Evolutionary conservation across 2,888 invertebrate species (phyloP), one percentile per base, ranked within the genome.

Genomic region (Dorcus hopei): DNA sequence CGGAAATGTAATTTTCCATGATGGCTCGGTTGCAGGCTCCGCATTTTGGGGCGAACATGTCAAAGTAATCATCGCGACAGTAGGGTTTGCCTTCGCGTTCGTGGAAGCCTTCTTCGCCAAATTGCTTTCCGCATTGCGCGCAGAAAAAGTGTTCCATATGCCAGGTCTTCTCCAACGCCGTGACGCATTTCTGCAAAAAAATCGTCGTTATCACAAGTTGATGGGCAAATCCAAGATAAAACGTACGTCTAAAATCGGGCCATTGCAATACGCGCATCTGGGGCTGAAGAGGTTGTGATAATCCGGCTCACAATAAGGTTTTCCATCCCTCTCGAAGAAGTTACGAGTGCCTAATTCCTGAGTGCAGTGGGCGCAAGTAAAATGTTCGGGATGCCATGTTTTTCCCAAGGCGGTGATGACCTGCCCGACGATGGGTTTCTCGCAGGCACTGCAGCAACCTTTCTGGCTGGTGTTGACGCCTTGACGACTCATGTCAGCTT

Each of bases 321-420:
- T 88, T 55, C 95, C 95, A 70, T 97, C 97, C 65, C 97, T 85
- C 80, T 99, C 98, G 80, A 97, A 99, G 87, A 98, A 99, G 82
- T 97, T 98, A 77, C 95, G 87, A 55, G 97, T 97, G 61, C 97
- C 98, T 74, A 99, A 81, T 79, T 97, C 96, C 76, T 95, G 93
- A 74, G 90, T 92, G 85, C 99, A 99, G 76, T 97, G 96, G 67
- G 92, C 92, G 83, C 99, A 99, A 61, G 91, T 93, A 81, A 99
- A 99, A 80, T 98, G 98, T 81, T 98, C 98, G 49, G 97, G 97
- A 80, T 99, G 98, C 97, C 97, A 99, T 64, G 97, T 97, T 80
- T 95, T 93, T 55, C 97, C 98, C 78, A 99, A 79, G 16, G 98
- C 98, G 63, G 97, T 98, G 77, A 95, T 94, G 70, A 96, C 90